Conservation (phyloP, 2,113 vertebrate genomes). For the Urocolius indicus region DNA sequence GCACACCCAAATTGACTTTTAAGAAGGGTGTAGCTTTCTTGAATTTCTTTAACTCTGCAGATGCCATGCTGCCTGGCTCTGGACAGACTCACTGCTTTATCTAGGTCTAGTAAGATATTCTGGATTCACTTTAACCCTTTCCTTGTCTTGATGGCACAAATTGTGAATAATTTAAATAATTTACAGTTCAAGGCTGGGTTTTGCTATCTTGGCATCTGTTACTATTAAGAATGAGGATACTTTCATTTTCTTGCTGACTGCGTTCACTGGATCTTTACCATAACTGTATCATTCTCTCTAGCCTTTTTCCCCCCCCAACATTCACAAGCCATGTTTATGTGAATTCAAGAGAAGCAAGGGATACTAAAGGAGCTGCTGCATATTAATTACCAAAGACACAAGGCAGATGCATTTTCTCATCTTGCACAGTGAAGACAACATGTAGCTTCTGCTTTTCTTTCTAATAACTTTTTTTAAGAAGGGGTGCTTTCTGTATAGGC, state of each 20-base stretch:
- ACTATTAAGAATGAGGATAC: background rate
- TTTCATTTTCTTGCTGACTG: background rate
- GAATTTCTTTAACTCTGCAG: background rate
- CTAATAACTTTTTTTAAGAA: background rate
- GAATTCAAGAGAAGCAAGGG: background rate
- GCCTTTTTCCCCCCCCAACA: background rate
- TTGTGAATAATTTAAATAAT: background rate
- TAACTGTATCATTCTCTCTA: background rate
- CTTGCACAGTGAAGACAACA: background rate
- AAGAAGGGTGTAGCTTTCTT: background rate
- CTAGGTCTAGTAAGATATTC: background rate
- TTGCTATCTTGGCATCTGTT: background rate
- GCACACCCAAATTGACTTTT: background rate
- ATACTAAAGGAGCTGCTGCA: background rate
- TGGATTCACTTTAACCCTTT: constrained; percentile 4
- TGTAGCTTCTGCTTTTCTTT: background rate
- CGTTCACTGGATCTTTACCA: background rate
- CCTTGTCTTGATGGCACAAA: background rate
- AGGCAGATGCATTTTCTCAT: background rate
- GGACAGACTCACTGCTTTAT: background rate
- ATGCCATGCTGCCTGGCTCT: background rate
- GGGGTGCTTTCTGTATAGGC: background rate
- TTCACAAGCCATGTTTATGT: background rate
- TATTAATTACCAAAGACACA: background rate
- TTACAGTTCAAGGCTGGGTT: background rate